These are phyloP conservation scores for Styela clava DNA, from an alignment of 23 tunicate species.

Conservation along the genomic window DNA sequence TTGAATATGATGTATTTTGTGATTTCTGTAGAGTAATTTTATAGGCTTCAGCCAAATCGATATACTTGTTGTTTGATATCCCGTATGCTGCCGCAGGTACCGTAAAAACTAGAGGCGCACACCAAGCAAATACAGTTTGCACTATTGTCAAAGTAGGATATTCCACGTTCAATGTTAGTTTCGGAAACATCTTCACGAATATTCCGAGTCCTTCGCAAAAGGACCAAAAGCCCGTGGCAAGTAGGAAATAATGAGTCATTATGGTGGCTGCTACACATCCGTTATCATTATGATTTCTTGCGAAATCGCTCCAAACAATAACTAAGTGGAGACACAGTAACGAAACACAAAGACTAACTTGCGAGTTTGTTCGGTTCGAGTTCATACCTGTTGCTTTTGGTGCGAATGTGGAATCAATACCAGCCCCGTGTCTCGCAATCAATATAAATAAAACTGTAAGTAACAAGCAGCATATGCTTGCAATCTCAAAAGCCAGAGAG, in stretches of 20 bases:
- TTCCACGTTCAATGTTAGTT: slow-evolving; percentile 14
- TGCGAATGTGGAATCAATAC: slow-evolving; percentile 14
- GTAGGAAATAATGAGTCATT: slow-evolving; percentile 25
- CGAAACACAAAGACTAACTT: slow-evolving; percentile 16
- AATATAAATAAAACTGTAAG: neutral
- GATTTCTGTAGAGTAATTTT: neutral
- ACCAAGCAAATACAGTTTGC: slow-evolving; percentile 8
- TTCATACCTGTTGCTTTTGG: slow-evolving; percentile 16
- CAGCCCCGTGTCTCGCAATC: slow-evolving; percentile 20
- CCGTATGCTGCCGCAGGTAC: slow-evolving; percentile 11
- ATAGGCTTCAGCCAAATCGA: slow-evolving; percentile 1
- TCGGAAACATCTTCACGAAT: slow-evolving; percentile 18
- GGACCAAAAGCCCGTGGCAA: slow-evolving; percentile 23
- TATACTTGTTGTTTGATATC: neutral
- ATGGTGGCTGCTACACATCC: slow-evolving; percentile 6
- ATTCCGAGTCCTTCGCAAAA: slow-evolving; percentile 28
- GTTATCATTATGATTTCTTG: neutral
- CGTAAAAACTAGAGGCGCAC: slow-evolving; percentile 3
- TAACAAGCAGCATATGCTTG: neutral
- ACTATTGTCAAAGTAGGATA: neutral
- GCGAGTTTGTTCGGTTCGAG: slow-evolving; percentile 24
- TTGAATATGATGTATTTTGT: neutral
- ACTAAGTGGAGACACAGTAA: slow-evolving; percentile 8
- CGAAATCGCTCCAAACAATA: neutral
- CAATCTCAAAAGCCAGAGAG: neutral